A percentile compares a stretch with the other conserved stretches of the same genome.
Evolutionary conservation across 2,797 vertebrate species (phyloP).

Genomic region (Gymnothorax reevesii): DNA sequence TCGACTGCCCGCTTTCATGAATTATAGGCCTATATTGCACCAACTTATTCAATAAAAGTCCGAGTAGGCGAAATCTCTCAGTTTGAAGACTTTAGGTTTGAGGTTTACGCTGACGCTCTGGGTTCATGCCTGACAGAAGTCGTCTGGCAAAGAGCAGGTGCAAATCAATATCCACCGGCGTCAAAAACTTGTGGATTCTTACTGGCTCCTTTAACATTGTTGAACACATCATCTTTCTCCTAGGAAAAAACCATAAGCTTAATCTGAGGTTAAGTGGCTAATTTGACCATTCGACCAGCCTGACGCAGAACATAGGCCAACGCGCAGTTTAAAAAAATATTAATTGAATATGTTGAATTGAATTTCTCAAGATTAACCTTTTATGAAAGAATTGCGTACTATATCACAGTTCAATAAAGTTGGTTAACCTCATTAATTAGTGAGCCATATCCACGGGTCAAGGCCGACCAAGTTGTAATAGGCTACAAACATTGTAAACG

Average conservation of each 20-base stretch:
- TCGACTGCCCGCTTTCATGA: constrained; percentile 38
- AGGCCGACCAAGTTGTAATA: background rate
- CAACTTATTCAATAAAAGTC: constrained; percentile 54
- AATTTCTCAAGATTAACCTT: background rate
- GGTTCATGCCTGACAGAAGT: constrained; percentile 24
- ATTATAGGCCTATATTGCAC: constrained; percentile 39
- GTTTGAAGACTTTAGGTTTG: constrained; percentile 60
- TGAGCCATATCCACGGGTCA: background rate
- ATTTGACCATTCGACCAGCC: constrained; percentile 32
- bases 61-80: constrained; percentile 46
- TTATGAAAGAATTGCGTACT: background rate
- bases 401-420: background rate
- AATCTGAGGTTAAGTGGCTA: constrained; percentile 3
- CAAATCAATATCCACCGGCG: constrained; percentile 18
- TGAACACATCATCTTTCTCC: constrained; percentile 40
- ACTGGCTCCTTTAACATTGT: constrained; percentile 19
- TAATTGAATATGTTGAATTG: background rate
- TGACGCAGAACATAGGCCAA: constrained; percentile 24
- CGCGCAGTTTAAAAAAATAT: background rate
- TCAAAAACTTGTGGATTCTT: constrained; percentile 49
- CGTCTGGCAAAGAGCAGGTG: constrained; percentile 46
- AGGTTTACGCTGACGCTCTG: constrained; percentile 36
- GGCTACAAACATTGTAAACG: background rate
- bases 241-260: constrained; percentile 51
- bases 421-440: background rate